Conservation (phyloP, 1,140 invertebrate genomes). For the Tetranychus urticae region DNA sequence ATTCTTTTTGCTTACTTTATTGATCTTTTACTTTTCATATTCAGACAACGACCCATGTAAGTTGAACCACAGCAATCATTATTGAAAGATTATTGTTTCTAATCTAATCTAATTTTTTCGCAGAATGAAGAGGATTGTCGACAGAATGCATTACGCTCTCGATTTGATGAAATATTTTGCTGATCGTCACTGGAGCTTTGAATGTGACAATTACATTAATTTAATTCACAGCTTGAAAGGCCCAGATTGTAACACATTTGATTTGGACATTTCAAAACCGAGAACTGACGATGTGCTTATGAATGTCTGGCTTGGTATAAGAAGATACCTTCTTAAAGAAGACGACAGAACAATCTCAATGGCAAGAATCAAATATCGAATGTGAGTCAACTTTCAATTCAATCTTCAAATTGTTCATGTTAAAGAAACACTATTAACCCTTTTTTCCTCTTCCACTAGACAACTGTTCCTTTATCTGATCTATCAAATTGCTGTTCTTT, state of each 20-base stretch:
- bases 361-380: background rate
- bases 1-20: constrained; percentile 4
- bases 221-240: no score
- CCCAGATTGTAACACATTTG: no score
- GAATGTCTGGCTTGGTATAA: background rate
- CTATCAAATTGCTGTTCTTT: no score
- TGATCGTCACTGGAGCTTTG: background rate
- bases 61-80: background rate
- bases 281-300: no score
- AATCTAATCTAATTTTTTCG: background rate
- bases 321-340: constrained; percentile 1
- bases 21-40: constrained; percentile 4
- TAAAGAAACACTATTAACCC: no score
- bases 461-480: no score
- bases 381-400: background rate
- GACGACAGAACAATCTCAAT: background rate
- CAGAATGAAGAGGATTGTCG: background rate
- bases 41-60: background rate
- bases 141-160: background rate
- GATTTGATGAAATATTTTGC: background rate
- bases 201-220: background rate
- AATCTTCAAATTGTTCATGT: no score
- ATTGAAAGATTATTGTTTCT: background rate
- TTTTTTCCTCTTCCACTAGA: no score
- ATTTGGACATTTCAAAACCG: no score